Evolutionary conservation across 2,113 vertebrate genomes (phyloP).

Genomic region (Elephantulus edwardii): DNA sequence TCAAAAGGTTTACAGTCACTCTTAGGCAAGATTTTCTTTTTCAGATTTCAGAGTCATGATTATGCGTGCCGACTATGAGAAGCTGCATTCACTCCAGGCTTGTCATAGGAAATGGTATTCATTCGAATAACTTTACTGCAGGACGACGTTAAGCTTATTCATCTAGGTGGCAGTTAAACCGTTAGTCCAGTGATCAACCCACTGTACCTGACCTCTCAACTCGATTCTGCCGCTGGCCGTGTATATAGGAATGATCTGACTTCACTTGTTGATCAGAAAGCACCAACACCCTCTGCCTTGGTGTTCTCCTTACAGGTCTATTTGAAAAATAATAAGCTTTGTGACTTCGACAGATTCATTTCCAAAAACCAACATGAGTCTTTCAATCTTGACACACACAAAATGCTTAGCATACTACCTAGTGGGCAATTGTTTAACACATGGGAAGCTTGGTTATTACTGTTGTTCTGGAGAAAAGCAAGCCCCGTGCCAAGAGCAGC

Average conservation of each 20-base stretch:
- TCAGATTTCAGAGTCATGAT: not conserved
- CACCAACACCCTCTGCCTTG: not conserved
- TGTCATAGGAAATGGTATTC: not conserved
- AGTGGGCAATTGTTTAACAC: rapidly evolving
- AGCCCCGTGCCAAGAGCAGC: not conserved
- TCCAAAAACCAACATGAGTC: not conserved
- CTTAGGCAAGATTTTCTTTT: not conserved
- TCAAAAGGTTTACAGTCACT: not conserved
- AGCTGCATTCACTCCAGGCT: not conserved
- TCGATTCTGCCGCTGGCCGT: not conserved
- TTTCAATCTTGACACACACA: not conserved
- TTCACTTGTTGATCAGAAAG: not conserved
- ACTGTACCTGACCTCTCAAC: not conserved
- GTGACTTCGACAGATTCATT: not conserved
- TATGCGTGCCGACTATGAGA: not conserved
- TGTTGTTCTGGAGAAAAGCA: not conserved
- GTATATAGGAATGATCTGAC: not conserved
- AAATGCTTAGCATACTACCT: not conserved
- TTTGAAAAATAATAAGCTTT: not conserved
- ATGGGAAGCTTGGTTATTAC: not conserved
- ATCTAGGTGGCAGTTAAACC: not conserved
- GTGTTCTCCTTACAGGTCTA: not conserved
- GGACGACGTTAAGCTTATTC: not conserved
- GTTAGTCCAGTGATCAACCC: not conserved
- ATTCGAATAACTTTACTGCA: not conserved